These are phyloP conservation scores for Leptopilina boulardi DNA, from an alignment of 1,140 invertebrate species.

Conservation along the genomic window DNA sequence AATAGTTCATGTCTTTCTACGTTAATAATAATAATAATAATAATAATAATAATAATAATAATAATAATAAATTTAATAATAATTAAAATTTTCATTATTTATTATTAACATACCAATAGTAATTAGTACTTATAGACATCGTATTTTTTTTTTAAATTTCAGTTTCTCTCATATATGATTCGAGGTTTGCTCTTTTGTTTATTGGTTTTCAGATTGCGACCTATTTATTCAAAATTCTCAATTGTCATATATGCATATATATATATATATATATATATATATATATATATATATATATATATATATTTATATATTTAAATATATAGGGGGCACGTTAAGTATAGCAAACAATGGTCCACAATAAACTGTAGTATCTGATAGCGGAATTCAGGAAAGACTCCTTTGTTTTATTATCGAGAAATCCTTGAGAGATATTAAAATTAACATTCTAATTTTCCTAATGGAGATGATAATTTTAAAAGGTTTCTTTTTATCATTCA, in stretches of 20 bases:
- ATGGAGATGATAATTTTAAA: background rate
- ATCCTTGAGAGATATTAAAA: background rate
- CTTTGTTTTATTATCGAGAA: background rate
- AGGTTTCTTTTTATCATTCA: background rate
- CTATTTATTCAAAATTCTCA: background rate
- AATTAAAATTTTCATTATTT: too few species aligned
- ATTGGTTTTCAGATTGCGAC: background rate
- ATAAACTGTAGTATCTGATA: conserved; percentile 18
- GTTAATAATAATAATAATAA: too few species aligned
- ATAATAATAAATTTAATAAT: too few species aligned
- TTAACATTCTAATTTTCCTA: background rate
- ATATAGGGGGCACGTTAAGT: background rate
- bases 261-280: too few species aligned
- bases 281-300: too few species aligned
- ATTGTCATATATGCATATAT: background rate
- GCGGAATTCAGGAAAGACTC: conserved; percentile 1
- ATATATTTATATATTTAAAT: background rate
- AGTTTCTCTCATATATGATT: background rate
- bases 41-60: too few species aligned
- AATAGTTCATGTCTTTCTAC: too few species aligned
- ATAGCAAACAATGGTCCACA: conserved; percentile 1
- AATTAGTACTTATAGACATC: too few species aligned
- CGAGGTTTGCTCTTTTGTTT: background rate
- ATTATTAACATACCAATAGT: too few species aligned
- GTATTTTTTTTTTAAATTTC: background rate